phyloP scores from a whole-genome alignment of 1,140 invertebrate genomes.

The Aphis craccivora region DNA sequence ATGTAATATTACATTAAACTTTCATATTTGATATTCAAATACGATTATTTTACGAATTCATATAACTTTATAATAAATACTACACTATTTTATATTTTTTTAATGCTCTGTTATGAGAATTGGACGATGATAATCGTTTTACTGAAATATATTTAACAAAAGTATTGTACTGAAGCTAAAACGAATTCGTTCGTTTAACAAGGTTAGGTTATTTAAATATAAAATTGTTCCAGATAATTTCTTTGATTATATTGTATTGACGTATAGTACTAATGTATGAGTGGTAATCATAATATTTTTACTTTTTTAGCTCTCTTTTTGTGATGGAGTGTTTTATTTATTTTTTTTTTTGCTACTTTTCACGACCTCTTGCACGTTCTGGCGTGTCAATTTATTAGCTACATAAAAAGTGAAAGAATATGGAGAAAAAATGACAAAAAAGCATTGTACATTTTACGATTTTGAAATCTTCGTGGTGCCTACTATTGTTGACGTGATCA shows the following conservation, averaged over 20 bases:
- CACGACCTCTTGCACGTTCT: background rate
- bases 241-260: background rate
- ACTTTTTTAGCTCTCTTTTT: background rate
- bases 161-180: background rate
- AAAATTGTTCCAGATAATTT: background rate
- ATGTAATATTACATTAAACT: too few species aligned
- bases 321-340: background rate
- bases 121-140: background rate
- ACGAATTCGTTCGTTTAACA: background rate
- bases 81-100: too few species aligned
- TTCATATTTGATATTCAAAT: too few species aligned
- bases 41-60: too few species aligned
- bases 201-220: background rate
- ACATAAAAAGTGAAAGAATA: conserved; percentile 37
- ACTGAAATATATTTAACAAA: background rate
- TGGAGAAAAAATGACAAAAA: background rate
- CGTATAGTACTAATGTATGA: background rate
- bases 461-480: conserved; percentile 32
- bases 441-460: background rate
- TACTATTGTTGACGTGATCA: conserved; percentile 48
- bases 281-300: background rate
- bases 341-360: background rate
- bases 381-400: conserved; percentile 3
- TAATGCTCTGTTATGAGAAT: too few species aligned
- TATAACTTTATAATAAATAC: too few species aligned